A percentile compares a stretch with the other conserved stretches of the same genome.
phyloP scores from a whole-genome alignment of 2,888 invertebrate species.

The Parnassius smintheus region DNA sequence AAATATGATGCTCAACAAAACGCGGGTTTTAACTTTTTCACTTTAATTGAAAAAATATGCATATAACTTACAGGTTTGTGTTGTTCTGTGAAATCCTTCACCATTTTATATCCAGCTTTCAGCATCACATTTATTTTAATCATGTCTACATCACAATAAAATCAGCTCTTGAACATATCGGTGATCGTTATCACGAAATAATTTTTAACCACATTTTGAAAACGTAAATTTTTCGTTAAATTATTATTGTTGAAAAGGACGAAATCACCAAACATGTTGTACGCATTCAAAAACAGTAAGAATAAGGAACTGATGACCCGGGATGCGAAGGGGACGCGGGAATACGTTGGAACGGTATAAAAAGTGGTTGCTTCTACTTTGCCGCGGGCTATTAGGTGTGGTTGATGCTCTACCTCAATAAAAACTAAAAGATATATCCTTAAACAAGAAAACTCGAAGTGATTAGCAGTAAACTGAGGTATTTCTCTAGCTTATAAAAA shows the following conservation, averaged over 20 bases:
- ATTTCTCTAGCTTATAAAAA: too few species aligned
- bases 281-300: constrained; percentile 54
- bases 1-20: constrained; percentile 3
- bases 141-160: constrained; percentile 40
- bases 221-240: background rate
- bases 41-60: constrained; percentile 5
- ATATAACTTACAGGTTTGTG: constrained; percentile 63
- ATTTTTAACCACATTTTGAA: constrained; percentile 5
- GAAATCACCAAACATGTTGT: constrained; percentile 56
- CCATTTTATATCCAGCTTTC: constrained; percentile 72
- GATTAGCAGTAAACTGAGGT: too few species aligned
- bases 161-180: constrained; percentile 3
- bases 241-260: constrained; percentile 23
- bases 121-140: constrained; percentile 67
- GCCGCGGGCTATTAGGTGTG: constrained; percentile 44
- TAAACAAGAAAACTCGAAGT: background rate
- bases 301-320: constrained; percentile 69
- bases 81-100: constrained; percentile 69
- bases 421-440: constrained; percentile 25
- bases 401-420: constrained; percentile 61
- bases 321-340: constrained; percentile 68
- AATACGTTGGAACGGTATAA: constrained; percentile 71
- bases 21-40: constrained; percentile 7
- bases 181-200: background rate
- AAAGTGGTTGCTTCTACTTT: constrained; percentile 71